Percentiles rank a stretch among this genome's conserved stretches.
Evolutionary conservation across 2,113 vertebrate genomes (phyloP).

Genomic region (Carollia perspicillata): DNA sequence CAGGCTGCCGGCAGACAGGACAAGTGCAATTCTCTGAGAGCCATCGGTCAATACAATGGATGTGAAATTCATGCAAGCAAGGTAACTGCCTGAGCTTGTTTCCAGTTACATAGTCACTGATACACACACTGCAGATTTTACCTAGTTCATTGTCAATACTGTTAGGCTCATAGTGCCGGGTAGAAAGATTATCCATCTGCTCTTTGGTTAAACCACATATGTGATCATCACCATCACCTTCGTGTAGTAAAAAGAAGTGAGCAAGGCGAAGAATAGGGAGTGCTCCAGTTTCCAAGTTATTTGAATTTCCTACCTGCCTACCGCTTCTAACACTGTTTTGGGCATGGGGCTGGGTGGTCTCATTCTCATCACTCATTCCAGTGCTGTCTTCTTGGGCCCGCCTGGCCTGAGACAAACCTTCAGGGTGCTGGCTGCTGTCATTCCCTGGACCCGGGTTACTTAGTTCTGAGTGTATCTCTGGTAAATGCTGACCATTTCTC

Average conservation of each 20-base stretch:
- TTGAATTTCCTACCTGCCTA: constrained; percentile 84
- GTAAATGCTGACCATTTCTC: constrained; percentile 65
- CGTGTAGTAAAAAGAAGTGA: constrained; percentile 94
- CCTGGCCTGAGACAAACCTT: constrained; percentile 48
- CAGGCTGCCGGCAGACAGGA: constrained; percentile 94
- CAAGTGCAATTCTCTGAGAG: constrained; percentile 97
- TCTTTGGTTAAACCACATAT: constrained; percentile 95
- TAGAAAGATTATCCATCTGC: constrained; percentile 97
- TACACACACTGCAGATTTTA: constrained; percentile 94
- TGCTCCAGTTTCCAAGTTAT: constrained; percentile 90
- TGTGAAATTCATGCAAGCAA: constrained; percentile 94
- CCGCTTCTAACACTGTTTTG: constrained; percentile 51
- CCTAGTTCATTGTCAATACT: constrained; percentile 87
- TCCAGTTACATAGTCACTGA: constrained; percentile 94
- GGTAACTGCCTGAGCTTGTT: constrained; percentile 95
- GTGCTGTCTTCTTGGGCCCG: constrained; percentile 66
- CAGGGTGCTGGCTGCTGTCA: constrained; percentile 59
- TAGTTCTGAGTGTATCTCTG: constrained; percentile 30
- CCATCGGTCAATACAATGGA: constrained; percentile 98
- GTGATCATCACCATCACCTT: constrained; percentile 89
- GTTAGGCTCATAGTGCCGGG: constrained; percentile 90
- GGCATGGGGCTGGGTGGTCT: background rate
- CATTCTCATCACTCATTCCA: constrained; percentile 43
- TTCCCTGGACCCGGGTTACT: constrained; percentile 35
- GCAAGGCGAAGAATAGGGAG: constrained; percentile 92